Evolutionary conservation across 2,797 vertebrate species (phyloP).

Genomic region (Petrocephalus sullivani): DNA sequence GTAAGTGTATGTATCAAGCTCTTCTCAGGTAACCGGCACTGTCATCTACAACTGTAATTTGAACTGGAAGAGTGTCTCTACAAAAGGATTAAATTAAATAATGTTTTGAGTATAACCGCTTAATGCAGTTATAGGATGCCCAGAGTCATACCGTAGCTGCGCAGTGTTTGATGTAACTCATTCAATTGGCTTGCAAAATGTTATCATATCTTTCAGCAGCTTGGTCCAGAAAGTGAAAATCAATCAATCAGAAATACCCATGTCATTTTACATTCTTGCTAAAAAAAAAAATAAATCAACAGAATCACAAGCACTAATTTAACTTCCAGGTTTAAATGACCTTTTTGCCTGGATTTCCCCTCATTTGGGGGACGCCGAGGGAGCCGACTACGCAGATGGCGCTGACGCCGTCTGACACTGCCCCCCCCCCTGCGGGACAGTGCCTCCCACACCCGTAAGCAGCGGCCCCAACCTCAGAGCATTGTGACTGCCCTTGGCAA

Average conservation of each 20-base stretch:
- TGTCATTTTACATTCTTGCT: not conserved
- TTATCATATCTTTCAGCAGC: slow-evolving; percentile 27
- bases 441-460: not conserved
- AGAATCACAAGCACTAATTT: not conserved
- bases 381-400: not conserved
- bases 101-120: not conserved
- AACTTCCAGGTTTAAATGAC: slow-evolving; percentile 9
- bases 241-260: slow-evolving; percentile 29
- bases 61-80: not conserved
- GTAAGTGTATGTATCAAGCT: not conserved
- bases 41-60: slow-evolving; percentile 3
- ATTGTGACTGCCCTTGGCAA: not conserved
- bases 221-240: slow-evolving; percentile 19
- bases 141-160: not conserved
- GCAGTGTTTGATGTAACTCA: not conserved
- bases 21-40: not conserved
- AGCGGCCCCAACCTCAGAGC: not conserved
- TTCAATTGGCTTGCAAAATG: slow-evolving; percentile 23
- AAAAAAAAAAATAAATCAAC: not conserved
- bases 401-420: not conserved
- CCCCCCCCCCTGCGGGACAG: not conserved
- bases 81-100: not conserved
- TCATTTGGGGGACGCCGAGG: not conserved
- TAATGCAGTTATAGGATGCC: not conserved
- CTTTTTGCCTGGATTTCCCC: slow-evolving; percentile 9